A percentile compares a stretch with the other conserved stretches of the same genome.
phyloP scores from a whole-genome alignment of 2,888 invertebrate genomes.

The Zonitis immaculata region DNA sequence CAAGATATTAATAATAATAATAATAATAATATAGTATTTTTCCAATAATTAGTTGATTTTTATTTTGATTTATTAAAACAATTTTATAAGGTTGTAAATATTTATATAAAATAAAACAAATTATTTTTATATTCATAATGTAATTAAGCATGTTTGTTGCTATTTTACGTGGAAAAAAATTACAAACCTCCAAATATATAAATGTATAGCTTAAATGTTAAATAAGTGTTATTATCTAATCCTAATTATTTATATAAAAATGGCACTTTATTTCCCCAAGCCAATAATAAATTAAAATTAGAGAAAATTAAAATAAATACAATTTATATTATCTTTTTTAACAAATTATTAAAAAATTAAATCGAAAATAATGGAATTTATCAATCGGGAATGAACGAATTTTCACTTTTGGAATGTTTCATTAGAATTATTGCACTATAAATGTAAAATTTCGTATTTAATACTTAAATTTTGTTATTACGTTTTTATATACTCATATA shows the following conservation, averaged over 20 bases:
- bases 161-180: slow-evolving; percentile 7
- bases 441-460: slow-evolving; percentile 5
- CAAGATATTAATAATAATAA: too few relatives aligned
- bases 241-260: slow-evolving; percentile 28
- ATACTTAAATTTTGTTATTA: slow-evolving; percentile 19
- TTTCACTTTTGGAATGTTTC: slow-evolving; percentile 5
- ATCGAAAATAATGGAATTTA: slow-evolving; percentile 4
- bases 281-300: slow-evolving; percentile 16
- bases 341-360: background rate
- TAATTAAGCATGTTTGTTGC: slow-evolving; percentile 8
- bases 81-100: too few relatives aligned
- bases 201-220: slow-evolving; percentile 11
- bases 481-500: too few relatives aligned
- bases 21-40: slow-evolving; percentile 1
- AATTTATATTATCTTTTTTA: slow-evolving; percentile 2
- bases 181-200: slow-evolving; percentile 15
- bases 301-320: slow-evolving; percentile 12
- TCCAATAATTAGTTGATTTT: background rate
- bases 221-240: slow-evolving; percentile 5
- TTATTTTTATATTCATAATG: slow-evolving; percentile 1
- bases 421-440: slow-evolving; percentile 16
- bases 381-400: slow-evolving; percentile 8
- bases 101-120: background rate
- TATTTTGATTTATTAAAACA: background rate
- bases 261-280: slow-evolving; percentile 35